Base-by-base conservation (phyloP, 2,888 invertebrate genomes). In the Autographa gamma region DNA sequence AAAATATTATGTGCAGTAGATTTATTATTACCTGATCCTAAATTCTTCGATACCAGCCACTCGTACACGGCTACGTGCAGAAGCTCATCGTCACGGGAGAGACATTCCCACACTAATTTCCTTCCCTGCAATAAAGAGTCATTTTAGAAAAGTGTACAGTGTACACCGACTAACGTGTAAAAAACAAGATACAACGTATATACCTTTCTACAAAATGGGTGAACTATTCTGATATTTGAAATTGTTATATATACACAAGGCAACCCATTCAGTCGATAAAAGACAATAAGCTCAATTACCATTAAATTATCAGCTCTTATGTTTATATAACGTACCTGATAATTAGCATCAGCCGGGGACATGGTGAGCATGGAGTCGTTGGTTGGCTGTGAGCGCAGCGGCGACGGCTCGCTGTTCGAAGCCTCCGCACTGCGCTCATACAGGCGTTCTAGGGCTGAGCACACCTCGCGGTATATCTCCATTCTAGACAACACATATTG, bases 51-150 rank as follows among this genome's bases (percentile, higher is more conserved):
- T 77, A 98, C 97, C 89, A 99, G 97, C 99, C 99, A 99, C 84
- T 98, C 98, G 90, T 99, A 99, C 0, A 99, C 96, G 0, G 98
- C 97, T 0, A 98, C 97, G 88, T 99, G 99, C 71, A 99, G 96
- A 18, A 99, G 96, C 89, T 99, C 98, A 92, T 99, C 99, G 7
- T 97, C 95, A 7, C 96, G 96, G 62, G 97, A 96, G 16, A 98
- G 92, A 69, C 97, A 97, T 82, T 97, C 96, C 81, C 96, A 95
- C 19, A 98, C 97, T 31, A 98, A 96, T 88, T 94, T 94, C 71
- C 95, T 90, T 64, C 94, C 95, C 95, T 95, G 82, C 52, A 90
- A 74, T 62, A 0, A 19, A 43, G 34, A 25, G 1, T 13, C 1
- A 11, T 16, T 43, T 13, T 25, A 25, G 25, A 25, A 25, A 25